Conservation (phyloP, 1,140 invertebrate genomes). For the Oncopeltus fasciatus region DNA sequence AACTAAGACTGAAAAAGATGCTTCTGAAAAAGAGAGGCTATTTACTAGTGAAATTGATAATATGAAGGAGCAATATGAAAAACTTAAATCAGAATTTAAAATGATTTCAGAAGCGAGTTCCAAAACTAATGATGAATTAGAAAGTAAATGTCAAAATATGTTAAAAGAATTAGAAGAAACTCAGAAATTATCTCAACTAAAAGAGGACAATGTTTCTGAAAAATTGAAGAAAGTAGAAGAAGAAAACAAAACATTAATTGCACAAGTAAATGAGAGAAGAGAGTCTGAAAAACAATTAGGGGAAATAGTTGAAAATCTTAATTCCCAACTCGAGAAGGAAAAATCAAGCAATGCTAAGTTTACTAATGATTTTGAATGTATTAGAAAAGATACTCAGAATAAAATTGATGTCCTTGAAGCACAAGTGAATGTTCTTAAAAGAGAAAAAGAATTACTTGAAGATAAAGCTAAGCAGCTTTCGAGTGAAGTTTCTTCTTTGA, state of each 20-base stretch:
- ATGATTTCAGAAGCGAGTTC: background rate
- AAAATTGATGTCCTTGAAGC: background rate
- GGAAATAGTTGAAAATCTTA: background rate
- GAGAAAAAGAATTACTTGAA: background rate
- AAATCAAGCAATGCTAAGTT: background rate
- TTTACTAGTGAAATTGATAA: constrained; percentile 6
- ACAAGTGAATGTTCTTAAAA: background rate
- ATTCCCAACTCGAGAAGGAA: background rate
- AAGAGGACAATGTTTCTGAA: background rate
- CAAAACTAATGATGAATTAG: background rate
- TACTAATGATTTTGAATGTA: background rate
- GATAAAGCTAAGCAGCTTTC: background rate
- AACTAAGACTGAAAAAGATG: background rate
- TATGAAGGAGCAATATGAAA: constrained; percentile 2
- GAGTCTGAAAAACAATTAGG: background rate
- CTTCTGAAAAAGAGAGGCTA: background rate
- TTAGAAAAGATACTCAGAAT: background rate
- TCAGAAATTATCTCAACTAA: background rate
- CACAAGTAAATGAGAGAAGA: background rate
- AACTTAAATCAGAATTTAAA: background rate
- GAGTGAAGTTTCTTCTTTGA: background rate
- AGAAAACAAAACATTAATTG: background rate
- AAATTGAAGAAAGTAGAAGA: background rate
- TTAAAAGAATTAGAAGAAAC: background rate
- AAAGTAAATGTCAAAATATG: background rate